phyloP scores from a whole-genome alignment of 2,888 invertebrate genomes.

The Trachelus iudaicus region DNA sequence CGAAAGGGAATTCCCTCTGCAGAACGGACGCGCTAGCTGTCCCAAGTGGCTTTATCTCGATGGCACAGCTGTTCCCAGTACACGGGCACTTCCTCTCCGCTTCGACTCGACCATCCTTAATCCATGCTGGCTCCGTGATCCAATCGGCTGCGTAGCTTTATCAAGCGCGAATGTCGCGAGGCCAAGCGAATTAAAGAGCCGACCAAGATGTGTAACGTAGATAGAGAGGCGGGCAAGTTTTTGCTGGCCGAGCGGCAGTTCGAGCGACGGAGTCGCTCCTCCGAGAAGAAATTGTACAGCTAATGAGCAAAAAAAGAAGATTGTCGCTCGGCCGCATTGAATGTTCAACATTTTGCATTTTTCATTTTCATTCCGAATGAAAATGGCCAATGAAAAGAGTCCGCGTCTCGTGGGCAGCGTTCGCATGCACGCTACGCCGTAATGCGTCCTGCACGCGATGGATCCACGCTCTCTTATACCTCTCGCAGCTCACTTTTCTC shows the following conservation, averaged over 20 bases:
- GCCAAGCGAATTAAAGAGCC: not conserved
- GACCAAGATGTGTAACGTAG: not conserved
- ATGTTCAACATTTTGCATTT: not conserved
- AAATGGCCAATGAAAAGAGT: not conserved
- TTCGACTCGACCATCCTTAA: not conserved
- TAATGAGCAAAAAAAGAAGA: constrained; percentile 31
- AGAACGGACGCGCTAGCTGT: not conserved
- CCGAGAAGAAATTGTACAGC: not conserved
- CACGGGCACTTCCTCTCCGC: not conserved
- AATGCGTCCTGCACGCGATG: constrained; percentile 22
- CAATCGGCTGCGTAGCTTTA: not conserved
- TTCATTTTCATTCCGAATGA: not conserved
- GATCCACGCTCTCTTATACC: constrained; percentile 19
- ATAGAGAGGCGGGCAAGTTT: not conserved
- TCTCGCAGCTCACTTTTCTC: not conserved
- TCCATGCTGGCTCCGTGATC: not conserved
- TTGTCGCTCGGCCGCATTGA: not conserved
- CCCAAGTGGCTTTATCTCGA: not conserved
- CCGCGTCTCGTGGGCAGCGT: not conserved
- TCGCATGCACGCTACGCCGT: constrained; percentile 15
- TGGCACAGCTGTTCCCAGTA: not conserved
- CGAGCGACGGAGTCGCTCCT: not conserved
- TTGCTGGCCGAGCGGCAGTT: not conserved
- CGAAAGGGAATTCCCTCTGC: constrained; percentile 1
- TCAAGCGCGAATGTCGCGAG: not conserved